Base-by-base conservation (phyloP, 1,140 invertebrate species). In the Hypsibius dujardini region DNA sequence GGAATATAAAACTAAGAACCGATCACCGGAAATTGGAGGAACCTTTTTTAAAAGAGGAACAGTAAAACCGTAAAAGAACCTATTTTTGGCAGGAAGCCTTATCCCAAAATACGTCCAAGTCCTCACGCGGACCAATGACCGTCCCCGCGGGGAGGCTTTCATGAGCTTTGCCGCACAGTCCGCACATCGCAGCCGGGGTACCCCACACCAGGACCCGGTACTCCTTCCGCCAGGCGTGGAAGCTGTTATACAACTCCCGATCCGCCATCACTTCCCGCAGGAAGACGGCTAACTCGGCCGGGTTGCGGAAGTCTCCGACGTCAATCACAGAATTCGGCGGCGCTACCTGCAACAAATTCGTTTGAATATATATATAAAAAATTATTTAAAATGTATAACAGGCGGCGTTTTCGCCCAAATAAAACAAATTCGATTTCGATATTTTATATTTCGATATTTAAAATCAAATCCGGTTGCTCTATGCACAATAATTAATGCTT, bases 271-370 rank as follows among this genome's bases (percentile, higher is more conserved):
- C 73, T 71, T 77, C 75, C 12, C 78, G 75, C 15, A 88, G 74
- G 77, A 82, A 81, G 2, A 80, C 74, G 1, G 82, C 84, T 72
- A 88, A 79, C 45, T 81, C 71, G 76, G 81, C 75, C 14, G 84
- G 81, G 47, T 81, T 81, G 7, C 79, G 75, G 77, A 84, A 86
- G 73, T 87, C 83, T 46, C 81, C 74, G 7, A 84, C 76, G 45
- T 85, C 75, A 73, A 88, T 84, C 42, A 83, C 84, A 42, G 86
- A 86, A 70, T 84, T 79, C 12, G 82, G 77, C 75, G 84, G 84
- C 1, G 87, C 86, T 59, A 85, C 75, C 74, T 72, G 46, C 71
- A 62, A 69, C 14, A 70, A 74, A 7, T 46, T 42, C 42, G 62
- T 50, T 2, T 67, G 71, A 70, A 59, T 70, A 74, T 45, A 28